Conservation (phyloP, 1,140 invertebrate genomes). For the Solenopsis fugax region DNA sequence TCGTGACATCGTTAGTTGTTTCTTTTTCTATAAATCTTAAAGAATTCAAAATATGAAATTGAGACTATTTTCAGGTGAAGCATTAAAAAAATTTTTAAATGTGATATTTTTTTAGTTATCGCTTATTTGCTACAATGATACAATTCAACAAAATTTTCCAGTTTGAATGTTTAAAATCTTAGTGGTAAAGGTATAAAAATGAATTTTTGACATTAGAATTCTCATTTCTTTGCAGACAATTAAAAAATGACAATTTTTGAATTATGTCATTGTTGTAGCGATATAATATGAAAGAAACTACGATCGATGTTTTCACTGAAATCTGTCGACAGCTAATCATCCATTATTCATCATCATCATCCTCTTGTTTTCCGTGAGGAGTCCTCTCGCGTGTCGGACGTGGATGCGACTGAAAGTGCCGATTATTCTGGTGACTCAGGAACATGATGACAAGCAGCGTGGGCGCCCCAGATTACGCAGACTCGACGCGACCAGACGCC, state of each 20-base stretch:
- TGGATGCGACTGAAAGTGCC: neutral
- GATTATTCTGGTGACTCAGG: slow-evolving; percentile 1
- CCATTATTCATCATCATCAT: neutral
- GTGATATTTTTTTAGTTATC: neutral
- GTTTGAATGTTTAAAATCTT: too few species aligned
- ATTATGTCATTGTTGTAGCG: too few species aligned
- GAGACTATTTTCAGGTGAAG: neutral
- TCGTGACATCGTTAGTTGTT: neutral
- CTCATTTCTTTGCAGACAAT: too few species aligned
- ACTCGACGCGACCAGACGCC: neutral
- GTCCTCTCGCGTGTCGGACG: neutral
- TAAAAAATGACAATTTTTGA: too few species aligned
- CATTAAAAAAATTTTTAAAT: neutral
- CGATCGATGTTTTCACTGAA: neutral
- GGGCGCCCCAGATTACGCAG: neutral
- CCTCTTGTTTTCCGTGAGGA: neutral
- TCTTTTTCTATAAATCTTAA: neutral
- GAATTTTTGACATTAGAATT: too few species aligned
- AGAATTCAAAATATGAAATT: neutral
- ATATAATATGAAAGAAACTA: too few species aligned
- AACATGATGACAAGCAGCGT: neutral
- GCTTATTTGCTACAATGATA: too few species aligned
- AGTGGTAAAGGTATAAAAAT: too few species aligned
- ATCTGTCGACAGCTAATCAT: neutral
- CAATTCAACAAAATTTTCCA: too few species aligned